Base-by-base conservation (phyloP, 2,113 vertebrate species). In the Thunnus maccoyii region DNA sequence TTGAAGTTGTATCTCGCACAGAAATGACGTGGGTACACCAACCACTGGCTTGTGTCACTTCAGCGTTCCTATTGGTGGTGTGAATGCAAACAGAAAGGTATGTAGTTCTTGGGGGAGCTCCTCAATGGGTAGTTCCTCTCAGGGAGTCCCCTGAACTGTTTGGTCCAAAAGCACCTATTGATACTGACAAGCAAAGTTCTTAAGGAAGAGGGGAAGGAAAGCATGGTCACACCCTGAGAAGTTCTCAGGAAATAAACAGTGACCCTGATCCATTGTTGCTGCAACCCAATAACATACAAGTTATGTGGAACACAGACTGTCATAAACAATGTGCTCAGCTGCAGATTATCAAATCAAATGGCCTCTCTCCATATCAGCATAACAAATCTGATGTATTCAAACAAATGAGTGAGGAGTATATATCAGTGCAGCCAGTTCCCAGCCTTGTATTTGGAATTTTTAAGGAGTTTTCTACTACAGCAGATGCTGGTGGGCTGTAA, bases 201-300 rank as follows among this genome's bases (percentile, higher is more conserved):
- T 54, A 64, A 88, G 83, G 88, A 73, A 71, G 65, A 76, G 20
- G 32, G 79, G 85, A 90, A 89, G 54, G 61, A 72, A 83, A 82
- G 74, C 32, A 61, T 22, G 56, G 51, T 74, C 17, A 56, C 76
- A 61, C 91, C 90, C 89, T 89, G 85, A 65, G 7, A n/a, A 67
- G 47, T 72, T 30, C 73, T 85, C 51, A 44, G 87, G 83, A 92
- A 80, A 63, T 67, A 22, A 77, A 58, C 81, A 63, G 13, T 66
- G 64, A 88, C 66, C 80, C 50, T 18, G 16, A 73, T 64, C 73
- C 25, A 91, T 87, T 91, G 88, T 90, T 80, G 30, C 55, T 51
- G 7, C 54, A 57, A 68, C 57, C 54, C n/a, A 78, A 83, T 58
- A 75, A 85, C 75, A 84, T 58, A 80, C 78, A 78, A 68, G 36